Evolutionary conservation across 2,888 invertebrate species (phyloP).

Genomic region (Trissoscelio sp.): DNA sequence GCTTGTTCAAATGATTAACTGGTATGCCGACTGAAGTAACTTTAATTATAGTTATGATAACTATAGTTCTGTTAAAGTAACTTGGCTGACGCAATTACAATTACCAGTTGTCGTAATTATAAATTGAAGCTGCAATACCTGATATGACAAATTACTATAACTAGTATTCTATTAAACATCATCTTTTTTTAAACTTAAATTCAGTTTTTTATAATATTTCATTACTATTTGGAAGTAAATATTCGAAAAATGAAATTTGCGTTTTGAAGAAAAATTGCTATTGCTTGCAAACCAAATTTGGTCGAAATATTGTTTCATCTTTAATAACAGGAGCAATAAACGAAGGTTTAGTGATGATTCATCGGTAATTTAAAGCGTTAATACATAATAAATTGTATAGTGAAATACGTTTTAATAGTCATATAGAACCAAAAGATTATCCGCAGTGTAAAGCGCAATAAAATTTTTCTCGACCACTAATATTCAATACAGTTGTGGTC

Average conservation of each 20-base stretch:
- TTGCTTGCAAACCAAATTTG: background rate
- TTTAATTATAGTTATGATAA: constrained; percentile 47
- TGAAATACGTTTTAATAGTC: constrained; percentile 2
- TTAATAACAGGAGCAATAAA: background rate
- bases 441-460: constrained; percentile 1
- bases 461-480: background rate
- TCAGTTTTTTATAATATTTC: too few relatives aligned
- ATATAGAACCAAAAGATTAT: background rate
- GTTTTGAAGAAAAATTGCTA: background rate
- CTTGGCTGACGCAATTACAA: constrained; percentile 49
- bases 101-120: constrained; percentile 34
- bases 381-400: background rate
- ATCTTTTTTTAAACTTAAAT: too few relatives aligned
- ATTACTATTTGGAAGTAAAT: too few relatives aligned
- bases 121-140: constrained; percentile 2
- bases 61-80: constrained; percentile 47
- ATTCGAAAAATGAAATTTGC: too few relatives aligned
- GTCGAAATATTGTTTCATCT: background rate
- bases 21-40: constrained; percentile 43
- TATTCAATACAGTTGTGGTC: background rate
- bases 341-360: background rate
- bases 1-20: constrained; percentile 42
- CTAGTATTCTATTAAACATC: background rate
- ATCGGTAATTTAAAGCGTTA: background rate
- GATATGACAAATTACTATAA: background rate